Evolutionary conservation across 1,140 invertebrate genomes (phyloP).

Genomic region (Aphelinus certus): DNA sequence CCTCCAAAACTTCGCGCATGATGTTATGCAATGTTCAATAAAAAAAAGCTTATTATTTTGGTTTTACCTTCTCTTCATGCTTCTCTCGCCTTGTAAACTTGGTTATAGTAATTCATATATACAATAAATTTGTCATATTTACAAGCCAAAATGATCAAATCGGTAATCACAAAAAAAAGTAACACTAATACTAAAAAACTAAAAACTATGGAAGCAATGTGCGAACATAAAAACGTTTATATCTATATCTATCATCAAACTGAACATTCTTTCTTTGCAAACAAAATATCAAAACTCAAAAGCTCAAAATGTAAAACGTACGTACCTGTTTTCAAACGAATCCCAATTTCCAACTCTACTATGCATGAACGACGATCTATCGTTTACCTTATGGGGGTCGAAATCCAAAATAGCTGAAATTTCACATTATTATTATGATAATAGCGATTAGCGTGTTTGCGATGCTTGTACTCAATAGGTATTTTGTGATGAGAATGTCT

Average conservation of each 20-base stretch:
- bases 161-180: background rate
- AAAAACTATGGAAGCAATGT: background rate
- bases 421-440: slow-evolving; percentile 39
- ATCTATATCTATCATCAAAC: slow-evolving; percentile 11
- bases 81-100: no score
- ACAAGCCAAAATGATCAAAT: slow-evolving; percentile 28
- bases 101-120: no score
- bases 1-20: no score
- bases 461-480: slow-evolving; percentile 8
- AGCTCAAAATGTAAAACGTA: slow-evolving; percentile 37
- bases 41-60: no score
- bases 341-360: slow-evolving; percentile 59
- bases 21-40: no score
- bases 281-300: slow-evolving; percentile 23
- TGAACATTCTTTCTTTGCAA: slow-evolving; percentile 28
- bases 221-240: slow-evolving; percentile 24
- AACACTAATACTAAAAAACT: background rate
- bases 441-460: slow-evolving; percentile 24
- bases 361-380: slow-evolving; percentile 59
- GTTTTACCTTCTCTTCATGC: no score
- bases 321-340: slow-evolving; percentile 58
- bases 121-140: background rate
- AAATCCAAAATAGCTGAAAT: slow-evolving; percentile 63
- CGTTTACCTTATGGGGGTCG: slow-evolving; percentile 59
- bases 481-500: slow-evolving; percentile 19